Percentiles rank a stretch among this genome's conserved stretches.
These are phyloP conservation scores for Acanthornis magna DNA, from an alignment of 2,797 vertebrate species.

Conservation along the genomic window DNA sequence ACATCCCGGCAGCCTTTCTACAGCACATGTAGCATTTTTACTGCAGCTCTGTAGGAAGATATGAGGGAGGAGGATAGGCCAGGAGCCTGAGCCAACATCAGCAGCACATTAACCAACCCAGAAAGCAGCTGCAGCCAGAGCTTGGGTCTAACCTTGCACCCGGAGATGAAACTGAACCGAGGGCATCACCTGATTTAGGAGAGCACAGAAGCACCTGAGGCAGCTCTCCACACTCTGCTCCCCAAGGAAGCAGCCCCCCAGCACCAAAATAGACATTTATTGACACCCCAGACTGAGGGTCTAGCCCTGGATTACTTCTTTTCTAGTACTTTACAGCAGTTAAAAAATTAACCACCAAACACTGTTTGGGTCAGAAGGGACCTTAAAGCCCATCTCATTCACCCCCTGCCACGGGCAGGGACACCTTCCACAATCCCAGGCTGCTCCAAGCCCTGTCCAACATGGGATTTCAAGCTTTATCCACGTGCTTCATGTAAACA, in stretches of 20 bases:
- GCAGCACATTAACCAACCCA: background rate
- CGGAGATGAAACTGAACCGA: background rate
- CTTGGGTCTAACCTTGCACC: background rate
- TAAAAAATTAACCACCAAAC: background rate
- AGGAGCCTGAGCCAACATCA: background rate
- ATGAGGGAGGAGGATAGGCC: background rate
- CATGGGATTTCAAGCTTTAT: background rate
- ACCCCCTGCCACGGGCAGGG: no score
- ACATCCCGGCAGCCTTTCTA: background rate
- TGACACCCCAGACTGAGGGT: background rate
- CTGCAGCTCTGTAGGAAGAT: background rate
- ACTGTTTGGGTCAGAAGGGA: background rate
- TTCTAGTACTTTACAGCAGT: background rate
- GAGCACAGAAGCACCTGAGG: background rate
- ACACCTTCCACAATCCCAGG: background rate
- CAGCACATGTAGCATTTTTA: background rate
- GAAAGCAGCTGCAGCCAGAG: background rate
- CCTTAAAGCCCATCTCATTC: background rate
- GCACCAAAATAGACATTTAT: background rate
- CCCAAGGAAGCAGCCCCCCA: background rate
- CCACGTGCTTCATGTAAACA: background rate
- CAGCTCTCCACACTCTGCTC: background rate
- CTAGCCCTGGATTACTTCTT: background rate
- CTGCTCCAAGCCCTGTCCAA: background rate
- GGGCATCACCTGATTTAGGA: fast-evolving